Conservation (phyloP, 2,888 invertebrate genomes). For the Idaea dimidiata region DNA sequence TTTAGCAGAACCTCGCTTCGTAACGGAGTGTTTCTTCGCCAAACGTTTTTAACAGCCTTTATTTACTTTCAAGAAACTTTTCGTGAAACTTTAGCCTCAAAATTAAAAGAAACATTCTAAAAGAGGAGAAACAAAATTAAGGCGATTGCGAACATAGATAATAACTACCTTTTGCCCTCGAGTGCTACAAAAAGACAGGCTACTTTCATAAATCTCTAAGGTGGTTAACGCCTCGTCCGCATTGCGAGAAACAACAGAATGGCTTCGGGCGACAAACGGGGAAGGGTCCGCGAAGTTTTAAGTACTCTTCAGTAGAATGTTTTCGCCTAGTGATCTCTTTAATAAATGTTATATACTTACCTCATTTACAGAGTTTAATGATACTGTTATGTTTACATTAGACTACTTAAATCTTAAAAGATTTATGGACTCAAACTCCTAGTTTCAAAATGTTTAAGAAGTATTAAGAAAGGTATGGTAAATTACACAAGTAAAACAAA, state of each 20-base stretch:
- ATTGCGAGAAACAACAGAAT: constrained; percentile 61
- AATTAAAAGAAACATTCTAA: constrained; percentile 50
- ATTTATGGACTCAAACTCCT: constrained; percentile 4
- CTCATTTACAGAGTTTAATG: constrained; percentile 56
- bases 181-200: constrained; percentile 63
- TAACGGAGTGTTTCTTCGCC: constrained; percentile 30
- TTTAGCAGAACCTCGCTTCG: constrained; percentile 30
- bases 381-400: constrained; percentile 32
- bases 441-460: too few relatives aligned
- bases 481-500: too few relatives aligned
- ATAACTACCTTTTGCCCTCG: constrained; percentile 56
- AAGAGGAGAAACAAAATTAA: constrained; percentile 54
- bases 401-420: constrained; percentile 12
- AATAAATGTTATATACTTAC: constrained; percentile 50
- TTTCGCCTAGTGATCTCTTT: constrained; percentile 60
- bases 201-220: constrained; percentile 66
- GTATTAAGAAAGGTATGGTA: neutral
- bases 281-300: constrained; percentile 58
- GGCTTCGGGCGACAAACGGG: constrained; percentile 53
- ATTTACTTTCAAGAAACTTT: constrained; percentile 45
- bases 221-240: constrained; percentile 68
- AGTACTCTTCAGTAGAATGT: constrained; percentile 65
- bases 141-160: constrained; percentile 56
- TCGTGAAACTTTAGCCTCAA: constrained; percentile 42
- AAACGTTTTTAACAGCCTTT: constrained; percentile 38